Conservation (phyloP, 1,140 invertebrate species). For the Papilio glaucus region DNA sequence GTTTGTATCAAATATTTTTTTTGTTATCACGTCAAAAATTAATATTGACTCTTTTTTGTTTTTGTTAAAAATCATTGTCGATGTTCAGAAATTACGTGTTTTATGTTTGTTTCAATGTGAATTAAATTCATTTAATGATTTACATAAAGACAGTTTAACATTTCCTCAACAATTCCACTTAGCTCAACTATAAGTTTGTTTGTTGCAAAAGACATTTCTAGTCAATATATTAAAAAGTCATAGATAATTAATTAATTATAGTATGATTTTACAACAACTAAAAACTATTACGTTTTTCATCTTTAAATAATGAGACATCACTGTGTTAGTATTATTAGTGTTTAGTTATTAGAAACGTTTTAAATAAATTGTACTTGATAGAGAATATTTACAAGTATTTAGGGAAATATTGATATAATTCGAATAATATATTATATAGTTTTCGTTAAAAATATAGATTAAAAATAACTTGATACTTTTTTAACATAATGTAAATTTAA, state of each 20-base stretch:
- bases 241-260: slow-evolving; percentile 44
- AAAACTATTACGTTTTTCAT: background rate
- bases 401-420: background rate
- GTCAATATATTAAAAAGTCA: slow-evolving; percentile 50
- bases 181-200: slow-evolving; percentile 26
- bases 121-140: background rate
- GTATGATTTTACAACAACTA: background rate
- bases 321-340: background rate
- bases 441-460: too few species aligned
- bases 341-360: background rate
- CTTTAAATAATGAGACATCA: background rate
- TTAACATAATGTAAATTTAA: too few species aligned
- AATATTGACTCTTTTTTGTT: background rate
- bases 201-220: slow-evolving; percentile 55
- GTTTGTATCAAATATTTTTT: background rate
- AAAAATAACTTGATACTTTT: too few species aligned
- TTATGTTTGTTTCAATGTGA: background rate
- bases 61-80: slow-evolving; percentile 6
- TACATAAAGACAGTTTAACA: background rate
- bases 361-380: background rate
- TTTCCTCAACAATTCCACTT: background rate
- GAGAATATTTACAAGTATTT: background rate
- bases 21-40: background rate
- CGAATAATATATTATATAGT: too few species aligned
- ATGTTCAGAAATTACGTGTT: background rate